Percentiles rank a stretch among this genome's conserved stretches.
Conservation (phyloP, 2,888 invertebrate genomes). For the Argyresthia albistria region DNA sequence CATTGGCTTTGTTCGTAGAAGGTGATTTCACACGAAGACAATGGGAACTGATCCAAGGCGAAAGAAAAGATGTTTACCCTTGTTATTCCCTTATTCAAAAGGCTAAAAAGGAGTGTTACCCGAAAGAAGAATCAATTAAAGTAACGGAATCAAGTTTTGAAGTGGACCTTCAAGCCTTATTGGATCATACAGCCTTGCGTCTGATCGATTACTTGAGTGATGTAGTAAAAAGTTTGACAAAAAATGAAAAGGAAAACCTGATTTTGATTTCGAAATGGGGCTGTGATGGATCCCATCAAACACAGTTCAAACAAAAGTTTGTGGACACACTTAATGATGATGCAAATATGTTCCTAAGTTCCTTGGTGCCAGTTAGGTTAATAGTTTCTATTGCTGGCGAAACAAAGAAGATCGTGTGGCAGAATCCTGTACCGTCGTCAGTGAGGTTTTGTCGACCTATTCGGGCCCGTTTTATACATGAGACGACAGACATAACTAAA, state of each 20-base stretch:
- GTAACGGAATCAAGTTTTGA: conserved; percentile 10
- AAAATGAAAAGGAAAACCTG: not conserved
- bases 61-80: conserved; percentile 5
- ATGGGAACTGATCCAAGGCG: conserved; percentile 7
- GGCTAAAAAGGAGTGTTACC: conserved; percentile 10
- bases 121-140: conserved; percentile 2
- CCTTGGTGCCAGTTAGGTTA: conserved; percentile 6
- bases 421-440: conserved; percentile 18
- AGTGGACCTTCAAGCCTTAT: conserved; percentile 9
- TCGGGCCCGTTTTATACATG: conserved; percentile 6
- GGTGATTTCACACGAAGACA: conserved; percentile 7
- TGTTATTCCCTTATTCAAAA: conserved; percentile 8
- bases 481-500: conserved; percentile 7
- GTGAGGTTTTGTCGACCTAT: conserved; percentile 12
- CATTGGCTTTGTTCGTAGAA: not conserved
- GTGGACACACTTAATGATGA: conserved; percentile 12
- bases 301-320: conserved; percentile 20
- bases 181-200: conserved; percentile 11
- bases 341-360: conserved; percentile 21
- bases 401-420: conserved; percentile 15
- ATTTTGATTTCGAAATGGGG: conserved; percentile 17
- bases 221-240: not conserved
- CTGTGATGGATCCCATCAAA: conserved; percentile 20
- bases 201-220: conserved; percentile 3
- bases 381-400: not conserved